Conservation (phyloP, 2,888 invertebrate species). For the Beris chalybata region DNA sequence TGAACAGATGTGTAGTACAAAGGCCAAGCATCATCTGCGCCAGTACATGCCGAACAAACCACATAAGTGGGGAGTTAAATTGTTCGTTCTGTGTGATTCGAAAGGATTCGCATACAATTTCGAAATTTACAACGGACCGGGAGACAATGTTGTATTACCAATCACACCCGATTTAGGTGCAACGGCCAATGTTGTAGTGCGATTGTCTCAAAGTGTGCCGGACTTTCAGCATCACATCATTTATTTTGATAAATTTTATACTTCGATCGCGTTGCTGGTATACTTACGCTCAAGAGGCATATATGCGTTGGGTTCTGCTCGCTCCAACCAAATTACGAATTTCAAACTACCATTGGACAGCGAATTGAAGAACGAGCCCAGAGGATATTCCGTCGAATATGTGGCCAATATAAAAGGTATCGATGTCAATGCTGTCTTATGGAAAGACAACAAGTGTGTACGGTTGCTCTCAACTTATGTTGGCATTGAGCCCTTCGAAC, state of each 20-base stretch:
- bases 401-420: conserved; percentile 20
- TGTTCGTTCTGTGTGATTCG: conserved; percentile 41
- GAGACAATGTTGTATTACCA: conserved; percentile 36
- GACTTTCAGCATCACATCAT: conserved; percentile 13
- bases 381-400: conserved; percentile 20
- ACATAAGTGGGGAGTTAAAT: no score
- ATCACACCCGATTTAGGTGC: conserved; percentile 40
- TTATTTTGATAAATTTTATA: conserved; percentile 25
- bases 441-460: conserved; percentile 19
- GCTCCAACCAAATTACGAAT: background rate
- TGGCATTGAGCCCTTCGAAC: no score
- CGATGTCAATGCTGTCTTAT: conserved; percentile 19
- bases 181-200: conserved; percentile 38
- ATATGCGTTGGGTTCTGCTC: conserved; percentile 20
- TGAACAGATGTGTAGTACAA: background rate
- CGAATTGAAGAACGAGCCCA: no score
- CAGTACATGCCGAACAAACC: no score
- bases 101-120: conserved; percentile 42
- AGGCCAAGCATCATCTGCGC: background rate
- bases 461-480: conserved; percentile 8
- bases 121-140: conserved; percentile 38
- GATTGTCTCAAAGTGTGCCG: conserved; percentile 26
- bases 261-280: conserved; percentile 19
- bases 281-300: conserved; percentile 20
- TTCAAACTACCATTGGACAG: conserved; percentile 24